Percentiles rank a stretch among this genome's conserved stretches.
Evolutionary conservation across 1,140 invertebrate genomes (phyloP).

Genomic region (Trypoxylus dichotomus): DNA sequence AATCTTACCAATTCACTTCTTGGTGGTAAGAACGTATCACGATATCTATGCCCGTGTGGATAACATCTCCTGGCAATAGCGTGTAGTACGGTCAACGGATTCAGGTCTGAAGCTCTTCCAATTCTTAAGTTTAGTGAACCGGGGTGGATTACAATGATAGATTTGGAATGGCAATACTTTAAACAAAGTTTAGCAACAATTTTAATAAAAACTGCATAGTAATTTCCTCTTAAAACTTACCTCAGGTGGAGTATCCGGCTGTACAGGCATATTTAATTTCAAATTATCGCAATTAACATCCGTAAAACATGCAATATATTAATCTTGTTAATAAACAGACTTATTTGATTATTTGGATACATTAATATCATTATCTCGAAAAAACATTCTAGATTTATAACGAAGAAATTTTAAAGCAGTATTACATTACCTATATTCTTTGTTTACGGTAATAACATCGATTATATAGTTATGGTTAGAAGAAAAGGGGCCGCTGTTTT

Average conservation of each 20-base stretch:
- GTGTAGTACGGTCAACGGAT: constrained; percentile 83
- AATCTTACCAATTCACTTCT: constrained; percentile 57
- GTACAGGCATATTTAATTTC: neutral
- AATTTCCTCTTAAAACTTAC: neutral
- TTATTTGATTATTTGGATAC: too few relatives aligned
- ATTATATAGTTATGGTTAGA: too few relatives aligned
- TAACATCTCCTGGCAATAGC: constrained; percentile 76
- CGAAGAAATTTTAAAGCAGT: too few relatives aligned
- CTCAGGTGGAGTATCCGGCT: constrained; percentile 14
- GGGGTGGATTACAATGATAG: constrained; percentile 92
- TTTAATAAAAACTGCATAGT: too few relatives aligned
- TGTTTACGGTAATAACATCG: too few relatives aligned
- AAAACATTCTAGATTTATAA: too few relatives aligned
- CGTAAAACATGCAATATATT: too few relatives aligned
- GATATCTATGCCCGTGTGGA: constrained; percentile 60
- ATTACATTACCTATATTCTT: too few relatives aligned
- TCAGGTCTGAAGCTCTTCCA: constrained; percentile 85
- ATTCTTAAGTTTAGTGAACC: constrained; percentile 88
- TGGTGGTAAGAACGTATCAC: constrained; percentile 68
- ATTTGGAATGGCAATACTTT: constrained; percentile 65
- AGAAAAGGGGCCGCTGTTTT: too few relatives aligned
- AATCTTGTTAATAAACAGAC: too few relatives aligned
- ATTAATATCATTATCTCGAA: too few relatives aligned
- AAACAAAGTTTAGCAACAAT: neutral
- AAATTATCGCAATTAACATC: neutral